phyloP scores from a whole-genome alignment of 2,888 invertebrate genomes.

The Linyphia triangularis region DNA sequence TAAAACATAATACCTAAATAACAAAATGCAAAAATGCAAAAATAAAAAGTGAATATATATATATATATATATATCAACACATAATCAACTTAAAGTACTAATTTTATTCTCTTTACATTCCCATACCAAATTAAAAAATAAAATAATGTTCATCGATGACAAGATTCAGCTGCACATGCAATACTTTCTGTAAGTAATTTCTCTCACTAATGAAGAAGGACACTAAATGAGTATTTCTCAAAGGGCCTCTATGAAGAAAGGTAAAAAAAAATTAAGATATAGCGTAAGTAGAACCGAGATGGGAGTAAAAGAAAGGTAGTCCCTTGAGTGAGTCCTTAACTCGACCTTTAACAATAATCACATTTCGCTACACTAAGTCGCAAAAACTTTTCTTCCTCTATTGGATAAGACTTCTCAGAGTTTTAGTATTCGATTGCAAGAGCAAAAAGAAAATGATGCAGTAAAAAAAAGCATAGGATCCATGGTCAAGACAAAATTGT shows the following conservation, averaged over 20 bases:
- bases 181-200: not conserved
- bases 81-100: too few relatives aligned
- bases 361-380: conserved; percentile 47
- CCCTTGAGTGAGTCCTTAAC: conserved; percentile 28
- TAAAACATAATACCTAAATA: too few relatives aligned
- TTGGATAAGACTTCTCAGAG: not conserved
- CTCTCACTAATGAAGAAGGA: conserved; percentile 10
- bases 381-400: not conserved
- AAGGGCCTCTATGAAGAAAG: not conserved
- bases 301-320: not conserved
- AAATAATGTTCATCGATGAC: too few relatives aligned
- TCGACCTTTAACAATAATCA: conserved; percentile 61
- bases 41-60: too few relatives aligned
- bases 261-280: conserved; percentile 16
- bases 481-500: not conserved
- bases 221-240: conserved; percentile 22
- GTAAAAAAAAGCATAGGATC: not conserved
- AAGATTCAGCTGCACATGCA: too few relatives aligned
- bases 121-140: too few relatives aligned
- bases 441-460: not conserved
- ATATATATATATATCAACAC: too few relatives aligned
- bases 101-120: too few relatives aligned
- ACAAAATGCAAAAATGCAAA: too few relatives aligned
- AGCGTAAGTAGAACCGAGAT: not conserved
- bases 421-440: not conserved